Evolutionary conservation across 2,797 vertebrate genomes (phyloP).

Genomic region (Girardinus metallicus): DNA sequence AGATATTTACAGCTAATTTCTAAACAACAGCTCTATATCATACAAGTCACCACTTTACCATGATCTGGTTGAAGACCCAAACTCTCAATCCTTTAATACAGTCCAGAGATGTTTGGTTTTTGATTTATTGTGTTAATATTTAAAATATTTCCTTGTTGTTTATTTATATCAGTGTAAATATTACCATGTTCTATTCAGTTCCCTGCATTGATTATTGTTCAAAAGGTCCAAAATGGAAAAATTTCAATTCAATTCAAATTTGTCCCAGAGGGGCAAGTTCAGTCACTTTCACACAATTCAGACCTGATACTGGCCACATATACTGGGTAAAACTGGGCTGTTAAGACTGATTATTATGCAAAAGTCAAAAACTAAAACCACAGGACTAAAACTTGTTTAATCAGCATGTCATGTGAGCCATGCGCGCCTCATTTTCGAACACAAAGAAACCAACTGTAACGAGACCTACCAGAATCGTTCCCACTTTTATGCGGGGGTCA

Average conservation of each 20-base stretch:
- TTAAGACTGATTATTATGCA: background rate
- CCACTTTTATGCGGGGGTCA: constrained; percentile 80
- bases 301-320: background rate
- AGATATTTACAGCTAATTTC: background rate
- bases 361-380: background rate
- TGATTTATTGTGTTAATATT: background rate
- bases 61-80: background rate
- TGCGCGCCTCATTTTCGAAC: background rate
- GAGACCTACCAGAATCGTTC: constrained; percentile 74
- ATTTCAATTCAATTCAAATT: background rate
- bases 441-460: background rate
- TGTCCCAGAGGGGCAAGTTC: too few relatives aligned
- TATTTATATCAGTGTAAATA: too few relatives aligned
- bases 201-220: too few relatives aligned
- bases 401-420: background rate
- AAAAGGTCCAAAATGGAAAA: background rate
- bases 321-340: background rate
- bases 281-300: background rate
- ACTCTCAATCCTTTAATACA: background rate
- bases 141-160: background rate
- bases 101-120: background rate
- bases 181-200: too few relatives aligned
- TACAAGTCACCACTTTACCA: background rate
- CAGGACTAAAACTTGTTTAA: background rate
- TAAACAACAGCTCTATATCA: background rate